phyloP scores from a whole-genome alignment of 2,888 invertebrate genomes.

The Drosophila rellima region DNA sequence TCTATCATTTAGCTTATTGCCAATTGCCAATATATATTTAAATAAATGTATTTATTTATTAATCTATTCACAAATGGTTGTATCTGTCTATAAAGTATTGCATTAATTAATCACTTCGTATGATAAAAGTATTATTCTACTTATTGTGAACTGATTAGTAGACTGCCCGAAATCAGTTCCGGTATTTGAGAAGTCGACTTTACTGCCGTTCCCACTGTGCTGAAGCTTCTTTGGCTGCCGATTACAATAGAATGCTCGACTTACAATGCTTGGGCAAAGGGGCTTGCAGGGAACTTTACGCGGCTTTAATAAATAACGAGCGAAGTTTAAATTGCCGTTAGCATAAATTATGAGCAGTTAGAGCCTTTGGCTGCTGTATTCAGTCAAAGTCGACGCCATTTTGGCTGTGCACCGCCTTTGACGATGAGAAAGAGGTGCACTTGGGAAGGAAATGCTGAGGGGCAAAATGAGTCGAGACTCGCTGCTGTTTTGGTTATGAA shows the following conservation, averaged over 20 bases:
- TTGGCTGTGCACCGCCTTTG: slow-evolving; percentile 39
- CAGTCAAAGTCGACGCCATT: slow-evolving; percentile 62
- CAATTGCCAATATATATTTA: too few relatives aligned
- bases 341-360: slow-evolving; percentile 82
- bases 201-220: slow-evolving; percentile 47
- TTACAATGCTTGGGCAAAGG: slow-evolving; percentile 30
- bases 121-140: too few relatives aligned
- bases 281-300: slow-evolving; percentile 23
- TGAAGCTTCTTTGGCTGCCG: background rate
- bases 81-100: background rate
- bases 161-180: background rate
- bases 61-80: background rate
- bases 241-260: slow-evolving; percentile 47
- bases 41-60: background rate
- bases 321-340: slow-evolving; percentile 82
- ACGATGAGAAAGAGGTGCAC: slow-evolving; percentile 18
- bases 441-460: background rate
- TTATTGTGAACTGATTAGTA: too few relatives aligned
- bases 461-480: slow-evolving; percentile 1
- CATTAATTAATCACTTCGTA: too few relatives aligned
- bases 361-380: slow-evolving; percentile 66
- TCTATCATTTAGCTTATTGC: too few relatives aligned
- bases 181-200: background rate
- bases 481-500: slow-evolving; percentile 38
- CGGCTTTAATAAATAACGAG: slow-evolving; percentile 78